These are phyloP conservation scores for Zaprionus vittiger DNA, from an alignment of 1,140 invertebrate genomes.

Conservation along the genomic window DNA sequence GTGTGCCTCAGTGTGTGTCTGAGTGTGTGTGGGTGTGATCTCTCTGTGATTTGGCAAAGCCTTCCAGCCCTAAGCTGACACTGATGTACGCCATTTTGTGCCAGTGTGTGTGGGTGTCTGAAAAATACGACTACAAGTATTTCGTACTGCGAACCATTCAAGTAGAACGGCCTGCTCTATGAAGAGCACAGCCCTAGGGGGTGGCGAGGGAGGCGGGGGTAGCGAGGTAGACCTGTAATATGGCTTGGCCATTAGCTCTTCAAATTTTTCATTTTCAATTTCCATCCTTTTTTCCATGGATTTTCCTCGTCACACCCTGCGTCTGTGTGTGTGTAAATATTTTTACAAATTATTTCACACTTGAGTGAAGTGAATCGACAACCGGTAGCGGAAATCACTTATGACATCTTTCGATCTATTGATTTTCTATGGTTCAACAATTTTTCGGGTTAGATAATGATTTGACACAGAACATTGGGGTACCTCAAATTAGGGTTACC, in stretches of 20 bases:
- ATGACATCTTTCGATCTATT: slow-evolving; percentile 76
- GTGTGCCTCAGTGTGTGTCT: not conserved
- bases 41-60: slow-evolving; percentile 64
- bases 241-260: slow-evolving; percentile 67
- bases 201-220: not conserved
- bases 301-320: slow-evolving; percentile 17
- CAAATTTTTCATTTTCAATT: slow-evolving; percentile 52
- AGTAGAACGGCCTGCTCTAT: slow-evolving; percentile 34
- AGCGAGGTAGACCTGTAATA: slow-evolving; percentile 28
- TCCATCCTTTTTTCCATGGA: slow-evolving; percentile 7
- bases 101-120: slow-evolving; percentile 8
- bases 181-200: not conserved
- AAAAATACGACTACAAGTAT: slow-evolving; percentile 7
- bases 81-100: slow-evolving; percentile 69
- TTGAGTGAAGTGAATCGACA: slow-evolving; percentile 62
- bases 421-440: slow-evolving; percentile 74
- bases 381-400: slow-evolving; percentile 77
- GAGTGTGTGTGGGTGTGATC: slow-evolving; percentile 51
- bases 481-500: not conserved
- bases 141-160: slow-evolving; percentile 45
- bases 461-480: slow-evolving; percentile 27
- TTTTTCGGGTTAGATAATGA: slow-evolving; percentile 59
- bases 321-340: slow-evolving; percentile 62
- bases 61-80: slow-evolving; percentile 68
- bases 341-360: slow-evolving; percentile 78